phyloP scores from a whole-genome alignment of 2,797 vertebrate genomes.

The Amazona finschi region DNA sequence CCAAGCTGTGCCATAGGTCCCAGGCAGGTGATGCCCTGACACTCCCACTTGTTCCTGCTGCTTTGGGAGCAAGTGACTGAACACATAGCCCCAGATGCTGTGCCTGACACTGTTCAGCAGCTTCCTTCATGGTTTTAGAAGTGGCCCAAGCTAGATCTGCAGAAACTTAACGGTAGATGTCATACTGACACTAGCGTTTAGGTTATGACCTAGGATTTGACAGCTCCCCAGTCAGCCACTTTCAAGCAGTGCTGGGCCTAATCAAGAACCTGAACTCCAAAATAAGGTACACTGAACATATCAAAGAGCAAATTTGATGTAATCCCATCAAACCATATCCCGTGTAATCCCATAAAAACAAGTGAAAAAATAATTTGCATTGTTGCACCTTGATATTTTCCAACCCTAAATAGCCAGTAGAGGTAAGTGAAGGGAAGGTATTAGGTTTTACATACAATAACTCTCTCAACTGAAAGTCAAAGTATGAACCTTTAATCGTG shows the following conservation, averaged over 20 bases:
- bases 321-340: neutral
- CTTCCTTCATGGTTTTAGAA: neutral
- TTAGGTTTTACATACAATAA: neutral
- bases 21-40: neutral
- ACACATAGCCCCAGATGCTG: neutral
- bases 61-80: neutral
- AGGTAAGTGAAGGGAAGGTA: neutral
- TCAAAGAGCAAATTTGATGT: constrained; percentile 7
- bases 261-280: neutral
- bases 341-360: neutral
- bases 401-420: neutral
- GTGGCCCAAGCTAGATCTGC: neutral
- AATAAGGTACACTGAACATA: neutral
- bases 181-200: neutral
- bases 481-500: neutral
- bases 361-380: neutral
- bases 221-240: neutral
- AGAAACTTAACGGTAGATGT: neutral
- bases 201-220: neutral
- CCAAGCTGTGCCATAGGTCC: neutral
- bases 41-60: neutral
- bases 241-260: neutral
- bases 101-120: neutral
- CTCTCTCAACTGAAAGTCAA: neutral
- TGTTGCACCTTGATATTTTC: neutral